Evolutionary conservation across 1,140 invertebrate genomes (phyloP).

Genomic region (Trichonephila inaurata): DNA sequence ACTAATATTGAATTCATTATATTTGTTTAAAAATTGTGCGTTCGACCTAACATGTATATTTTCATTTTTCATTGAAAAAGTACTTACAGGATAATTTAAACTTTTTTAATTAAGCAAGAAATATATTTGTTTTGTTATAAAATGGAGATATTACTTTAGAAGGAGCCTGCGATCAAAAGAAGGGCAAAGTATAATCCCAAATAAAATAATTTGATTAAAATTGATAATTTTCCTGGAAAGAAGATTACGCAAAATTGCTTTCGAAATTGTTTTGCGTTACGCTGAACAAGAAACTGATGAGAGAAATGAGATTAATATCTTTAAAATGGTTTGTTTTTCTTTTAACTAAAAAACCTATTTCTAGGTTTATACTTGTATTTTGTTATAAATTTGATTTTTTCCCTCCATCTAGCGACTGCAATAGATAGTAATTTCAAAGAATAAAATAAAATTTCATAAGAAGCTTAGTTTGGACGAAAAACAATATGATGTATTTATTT

Average conservation of each 20-base stretch:
- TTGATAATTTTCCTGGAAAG: background rate
- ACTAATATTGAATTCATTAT: too few species aligned
- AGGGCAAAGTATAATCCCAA: background rate
- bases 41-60: too few species aligned
- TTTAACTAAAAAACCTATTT: background rate
- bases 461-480: too few species aligned
- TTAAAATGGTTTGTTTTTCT: background rate
- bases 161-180: background rate
- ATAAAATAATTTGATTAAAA: conserved; percentile 22
- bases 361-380: background rate
- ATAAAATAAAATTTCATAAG: too few species aligned
- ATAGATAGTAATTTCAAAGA: too few species aligned
- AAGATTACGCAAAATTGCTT: conserved; percentile 29
- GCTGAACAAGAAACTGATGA: background rate
- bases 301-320: background rate
- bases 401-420: too few species aligned
- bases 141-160: background rate
- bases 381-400: background rate
- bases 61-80: too few species aligned
- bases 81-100: too few species aligned
- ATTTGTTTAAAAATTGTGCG: too few species aligned
- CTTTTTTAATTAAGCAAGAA: background rate
- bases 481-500: too few species aligned
- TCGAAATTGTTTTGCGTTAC: conserved; percentile 1
- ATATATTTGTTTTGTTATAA: background rate